These are phyloP conservation scores for Erithacus rubecula DNA, from an alignment of 2,797 vertebrate genomes.

Conservation along the genomic window DNA sequence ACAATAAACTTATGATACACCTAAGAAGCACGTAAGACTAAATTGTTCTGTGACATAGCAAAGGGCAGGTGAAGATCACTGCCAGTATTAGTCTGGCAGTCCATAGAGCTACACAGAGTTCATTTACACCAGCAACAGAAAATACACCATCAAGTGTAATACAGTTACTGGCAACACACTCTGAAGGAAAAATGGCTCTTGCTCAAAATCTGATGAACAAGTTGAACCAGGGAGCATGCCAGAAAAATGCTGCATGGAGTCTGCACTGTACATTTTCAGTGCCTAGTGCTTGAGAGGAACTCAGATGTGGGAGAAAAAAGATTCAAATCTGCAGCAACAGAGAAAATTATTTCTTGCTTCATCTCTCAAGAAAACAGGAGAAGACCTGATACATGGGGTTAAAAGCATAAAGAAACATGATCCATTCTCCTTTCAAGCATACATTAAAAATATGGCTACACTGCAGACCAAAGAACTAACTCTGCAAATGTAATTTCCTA, in stretches of 20 bases:
- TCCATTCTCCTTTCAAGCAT: background rate
- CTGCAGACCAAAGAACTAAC: background rate
- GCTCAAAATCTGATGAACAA: background rate
- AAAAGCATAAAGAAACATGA: background rate
- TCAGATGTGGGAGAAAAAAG: background rate
- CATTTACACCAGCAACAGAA: background rate
- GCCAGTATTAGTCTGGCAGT: background rate
- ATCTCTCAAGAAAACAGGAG: background rate
- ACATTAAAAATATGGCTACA: background rate
- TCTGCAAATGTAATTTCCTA: conserved; percentile 35
- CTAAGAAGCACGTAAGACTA: background rate
- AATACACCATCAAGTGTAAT: background rate
- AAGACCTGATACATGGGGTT: background rate
- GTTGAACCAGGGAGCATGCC: background rate
- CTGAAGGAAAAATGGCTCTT: background rate
- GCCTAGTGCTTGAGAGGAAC: background rate
- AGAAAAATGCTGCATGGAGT: background rate
- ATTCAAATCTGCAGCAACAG: background rate
- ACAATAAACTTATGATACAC: background rate
- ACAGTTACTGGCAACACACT: background rate
- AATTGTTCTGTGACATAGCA: background rate
- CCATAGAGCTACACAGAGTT: background rate
- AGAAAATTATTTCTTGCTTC: background rate
- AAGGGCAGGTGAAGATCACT: background rate
- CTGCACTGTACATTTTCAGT: background rate